phyloP scores from a whole-genome alignment of 2,888 invertebrate species.

The Mallateleia sp. region DNA sequence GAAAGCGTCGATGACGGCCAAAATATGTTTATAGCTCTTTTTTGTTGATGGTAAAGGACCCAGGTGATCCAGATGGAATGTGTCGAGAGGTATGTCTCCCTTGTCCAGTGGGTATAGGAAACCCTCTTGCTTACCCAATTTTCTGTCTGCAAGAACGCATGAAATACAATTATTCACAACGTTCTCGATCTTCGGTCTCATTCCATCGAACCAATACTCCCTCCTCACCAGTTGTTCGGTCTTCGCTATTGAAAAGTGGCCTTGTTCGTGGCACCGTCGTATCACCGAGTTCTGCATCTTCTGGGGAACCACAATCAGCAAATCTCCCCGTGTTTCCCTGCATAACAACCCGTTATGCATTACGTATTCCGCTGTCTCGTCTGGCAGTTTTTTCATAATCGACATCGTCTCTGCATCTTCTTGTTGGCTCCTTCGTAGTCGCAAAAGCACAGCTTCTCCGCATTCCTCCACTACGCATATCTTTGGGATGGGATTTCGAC shows the following conservation, averaged over 20 bases:
- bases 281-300: constrained; percentile 16
- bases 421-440: background rate
- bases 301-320: background rate
- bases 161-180: background rate
- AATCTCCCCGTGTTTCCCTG: background rate
- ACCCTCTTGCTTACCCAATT: too few relatives aligned
- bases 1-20: too few relatives aligned
- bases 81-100: too few relatives aligned
- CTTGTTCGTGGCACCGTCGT: background rate
- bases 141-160: background rate
- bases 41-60: too few relatives aligned
- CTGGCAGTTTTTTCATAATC: background rate
- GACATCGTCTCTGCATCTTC: background rate
- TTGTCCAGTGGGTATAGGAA: too few relatives aligned
- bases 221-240: background rate
- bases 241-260: background rate
- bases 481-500: background rate
- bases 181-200: background rate
- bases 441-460: background rate
- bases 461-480: background rate
- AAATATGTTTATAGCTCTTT: too few relatives aligned
- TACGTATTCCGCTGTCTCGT: background rate
- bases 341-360: background rate
- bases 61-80: too few relatives aligned
- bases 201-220: background rate